A percentile compares a stretch with the other conserved stretches of the same genome.
Evolutionary conservation across 2,888 invertebrate genomes (phyloP).

Genomic region (Calliopum simillimum): DNA sequence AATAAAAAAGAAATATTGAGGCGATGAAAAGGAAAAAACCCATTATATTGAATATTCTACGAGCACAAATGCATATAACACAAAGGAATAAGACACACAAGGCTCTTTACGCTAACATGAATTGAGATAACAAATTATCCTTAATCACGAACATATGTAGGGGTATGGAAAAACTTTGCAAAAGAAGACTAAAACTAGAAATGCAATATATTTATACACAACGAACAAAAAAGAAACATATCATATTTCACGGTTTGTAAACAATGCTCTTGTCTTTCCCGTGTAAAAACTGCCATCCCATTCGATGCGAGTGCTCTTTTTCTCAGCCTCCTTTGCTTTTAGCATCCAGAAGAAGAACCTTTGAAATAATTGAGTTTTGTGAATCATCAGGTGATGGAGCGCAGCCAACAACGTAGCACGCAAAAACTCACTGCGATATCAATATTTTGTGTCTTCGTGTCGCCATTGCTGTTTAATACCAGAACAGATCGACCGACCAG

Average conservation of each 20-base stretch:
- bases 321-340: conserved; percentile 3
- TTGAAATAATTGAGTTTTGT: neutral
- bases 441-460: no score
- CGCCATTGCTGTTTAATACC: no score
- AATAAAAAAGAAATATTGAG: no score
- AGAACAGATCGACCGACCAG: no score
- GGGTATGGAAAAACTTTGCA: neutral
- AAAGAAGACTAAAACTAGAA: conserved; percentile 1
- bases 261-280: neutral
- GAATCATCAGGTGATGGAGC: conserved; percentile 23
- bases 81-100: neutral
- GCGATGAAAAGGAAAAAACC: no score
- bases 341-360: neutral
- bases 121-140: conserved; percentile 46
- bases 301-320: neutral
- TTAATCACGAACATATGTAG: conserved; percentile 44
- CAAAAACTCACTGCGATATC: neutral
- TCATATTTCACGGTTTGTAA: conserved; percentile 37
- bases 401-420: no score
- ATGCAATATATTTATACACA: neutral
- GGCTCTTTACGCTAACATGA: neutral
- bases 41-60: no score
- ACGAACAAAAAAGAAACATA: conserved; percentile 24
- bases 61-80: no score
- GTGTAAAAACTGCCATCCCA: neutral